Evolutionary conservation across 1,140 invertebrate genomes (phyloP).

Genomic region (Drosophila seguyi): DNA sequence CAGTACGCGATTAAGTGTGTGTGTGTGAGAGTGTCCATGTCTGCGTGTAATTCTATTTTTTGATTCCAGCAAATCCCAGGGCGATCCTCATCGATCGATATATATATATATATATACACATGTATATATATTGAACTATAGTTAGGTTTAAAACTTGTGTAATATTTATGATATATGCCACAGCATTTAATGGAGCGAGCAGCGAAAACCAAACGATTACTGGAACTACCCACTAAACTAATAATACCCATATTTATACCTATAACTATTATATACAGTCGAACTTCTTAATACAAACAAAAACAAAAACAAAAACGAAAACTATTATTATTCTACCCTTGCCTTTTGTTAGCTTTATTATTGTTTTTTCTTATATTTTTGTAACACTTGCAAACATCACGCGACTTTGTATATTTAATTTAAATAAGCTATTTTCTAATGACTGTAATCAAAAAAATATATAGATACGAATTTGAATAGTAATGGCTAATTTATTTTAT

Average conservation of each 20-base stretch:
- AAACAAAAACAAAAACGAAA: too few species aligned
- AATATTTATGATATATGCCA: conserved; percentile 35
- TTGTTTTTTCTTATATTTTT: background rate
- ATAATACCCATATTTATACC: conserved; percentile 14
- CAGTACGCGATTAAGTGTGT: conserved; percentile 10
- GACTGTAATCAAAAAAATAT: conserved; percentile 26
- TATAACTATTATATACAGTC: conserved; percentile 7
- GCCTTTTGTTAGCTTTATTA: conserved; percentile 1
- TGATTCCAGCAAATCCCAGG: conserved; percentile 49
- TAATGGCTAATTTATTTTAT: background rate
- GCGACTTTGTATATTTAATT: conserved; percentile 6
- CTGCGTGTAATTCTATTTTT: conserved; percentile 30
- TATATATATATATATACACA: conserved; percentile 7
- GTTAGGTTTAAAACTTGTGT: conserved; percentile 32
- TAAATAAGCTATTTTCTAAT: conserved; percentile 9
- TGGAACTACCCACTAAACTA: conserved; percentile 36
- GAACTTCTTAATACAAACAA: background rate
- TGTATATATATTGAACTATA: conserved; percentile 5
- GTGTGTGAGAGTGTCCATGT: conserved; percentile 7
- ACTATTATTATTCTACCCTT: background rate
- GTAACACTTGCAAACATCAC: conserved; percentile 9
- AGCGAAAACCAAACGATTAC: conserved; percentile 40
- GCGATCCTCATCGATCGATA: conserved; percentile 37
- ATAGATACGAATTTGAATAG: conserved; percentile 2
- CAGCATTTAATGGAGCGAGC: conserved; percentile 41